Conservation (phyloP, 2,888 invertebrate genomes). For the Oxycera nigricornis region DNA sequence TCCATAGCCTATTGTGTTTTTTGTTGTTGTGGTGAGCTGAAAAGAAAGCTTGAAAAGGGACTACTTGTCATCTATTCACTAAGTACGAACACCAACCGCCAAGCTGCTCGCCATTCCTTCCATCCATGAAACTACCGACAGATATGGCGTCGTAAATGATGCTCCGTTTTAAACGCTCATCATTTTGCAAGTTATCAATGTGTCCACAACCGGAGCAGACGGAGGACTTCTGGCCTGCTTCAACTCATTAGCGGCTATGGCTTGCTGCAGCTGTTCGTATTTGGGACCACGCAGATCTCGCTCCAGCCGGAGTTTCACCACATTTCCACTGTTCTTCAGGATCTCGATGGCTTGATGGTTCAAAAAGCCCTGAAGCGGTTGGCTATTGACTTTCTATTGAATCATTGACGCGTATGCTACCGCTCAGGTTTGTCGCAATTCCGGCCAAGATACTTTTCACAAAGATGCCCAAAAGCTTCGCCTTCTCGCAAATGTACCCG, state of each 20-base stretch:
- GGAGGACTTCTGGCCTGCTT: slow-evolving; percentile 61
- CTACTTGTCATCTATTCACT: no score
- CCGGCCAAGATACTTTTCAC: slow-evolving; percentile 97
- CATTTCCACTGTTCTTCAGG: slow-evolving; percentile 89
- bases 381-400: slow-evolving; percentile 98
- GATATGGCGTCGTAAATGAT: no score
- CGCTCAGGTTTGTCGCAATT: slow-evolving; percentile 93
- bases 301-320: slow-evolving; percentile 87
- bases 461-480: slow-evolving; percentile 98
- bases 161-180: no score
- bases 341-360: slow-evolving; percentile 98
- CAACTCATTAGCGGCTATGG: slow-evolving; percentile 82
- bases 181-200: no score
- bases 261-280: slow-evolving; percentile 86
- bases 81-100: no score
- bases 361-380: slow-evolving; percentile 91
- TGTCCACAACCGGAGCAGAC: slow-evolving; percentile 12
- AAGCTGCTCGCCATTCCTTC: no score
- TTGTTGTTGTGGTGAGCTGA: no score
- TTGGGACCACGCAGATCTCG: slow-evolving; percentile 90
- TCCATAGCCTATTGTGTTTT: no score
- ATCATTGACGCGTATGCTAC: slow-evolving; percentile 94
- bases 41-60: no score
- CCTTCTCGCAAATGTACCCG: slow-evolving; percentile 95
- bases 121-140: no score